Evolutionary conservation across 1,140 invertebrate genomes (phyloP), one percentile per base, ranked within the genome.

Genomic region (Heliconius hewitsoni): DNA sequence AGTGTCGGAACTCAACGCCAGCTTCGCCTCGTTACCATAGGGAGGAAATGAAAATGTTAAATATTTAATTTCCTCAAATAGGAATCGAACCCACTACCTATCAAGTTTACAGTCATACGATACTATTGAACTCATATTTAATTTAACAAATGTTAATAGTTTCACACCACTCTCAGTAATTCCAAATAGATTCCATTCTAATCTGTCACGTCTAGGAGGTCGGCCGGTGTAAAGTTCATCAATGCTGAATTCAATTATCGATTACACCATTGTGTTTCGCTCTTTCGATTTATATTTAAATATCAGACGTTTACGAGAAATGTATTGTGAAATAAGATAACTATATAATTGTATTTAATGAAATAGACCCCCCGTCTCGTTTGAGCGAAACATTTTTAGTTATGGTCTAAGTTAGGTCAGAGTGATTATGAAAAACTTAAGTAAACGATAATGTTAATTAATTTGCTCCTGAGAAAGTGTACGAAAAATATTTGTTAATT

Each of bases 241-340:
- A 94, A 91, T 93, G 90, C 89, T 93, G 92, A 94, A 94, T 94
- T 94, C 93, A 94, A 94, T 94, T 94, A 93, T 91, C 91, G 90
- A 93, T 94, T 93, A 93, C 92, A 92, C 90, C 91, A 94, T 94
- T 94, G 92, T 94, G 88, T 93, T 94, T 90, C 89, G 91, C 89
- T 94, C 93, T 93, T 91, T 93, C 90, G 92, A 92, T 91, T 93
- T 91, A 94, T 94, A 94, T 94, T 93, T 94, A 94, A 94, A 94
- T 94, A 94, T 89, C 91, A 94, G 84, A 84, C 91, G 87, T 93
- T 94, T 94, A 93, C 90, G 83, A 93, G 87, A 92, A 93, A 91
- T 87, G 89, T 85, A 90, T 94, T 94, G 90, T 93, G 93, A 93
- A 94, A 93, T 90, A 89, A 86, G 81, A 88, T 87, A 89, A 89